phyloP scores from a whole-genome alignment of 2,888 invertebrate species.

The Leptinotarsa haldemani region DNA sequence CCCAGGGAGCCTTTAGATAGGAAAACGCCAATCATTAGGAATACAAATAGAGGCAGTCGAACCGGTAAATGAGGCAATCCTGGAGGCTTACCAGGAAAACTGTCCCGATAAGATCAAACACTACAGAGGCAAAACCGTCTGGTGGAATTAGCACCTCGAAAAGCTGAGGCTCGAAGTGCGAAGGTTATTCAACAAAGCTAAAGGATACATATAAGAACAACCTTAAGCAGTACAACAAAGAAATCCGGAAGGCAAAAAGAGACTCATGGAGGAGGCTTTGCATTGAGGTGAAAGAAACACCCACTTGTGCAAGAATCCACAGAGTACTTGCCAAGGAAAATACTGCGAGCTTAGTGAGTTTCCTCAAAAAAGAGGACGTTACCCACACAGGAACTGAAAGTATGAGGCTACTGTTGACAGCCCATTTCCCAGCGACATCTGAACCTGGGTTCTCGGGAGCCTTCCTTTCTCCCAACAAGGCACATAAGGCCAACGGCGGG shows the following conservation, averaged over 20 bases:
- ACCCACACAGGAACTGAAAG: background rate
- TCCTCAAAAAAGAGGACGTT: background rate
- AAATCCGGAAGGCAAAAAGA: conserved; percentile 24
- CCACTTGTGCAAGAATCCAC: background rate
- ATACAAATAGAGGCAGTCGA: background rate
- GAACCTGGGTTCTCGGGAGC: too few relatives aligned
- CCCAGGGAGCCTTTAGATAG: conserved; percentile 1
- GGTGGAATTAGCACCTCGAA: conserved; percentile 21
- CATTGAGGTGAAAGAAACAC: background rate
- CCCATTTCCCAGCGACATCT: too few relatives aligned
- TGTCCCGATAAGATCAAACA: background rate
- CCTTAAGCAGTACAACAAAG: conserved; percentile 24
- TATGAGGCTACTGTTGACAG: too few relatives aligned
- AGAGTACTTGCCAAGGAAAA: background rate
- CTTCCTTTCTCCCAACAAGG: too few relatives aligned
- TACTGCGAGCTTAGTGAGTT: background rate
- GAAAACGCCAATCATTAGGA: background rate
- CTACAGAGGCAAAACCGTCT: background rate
- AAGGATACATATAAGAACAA: conserved; percentile 1
- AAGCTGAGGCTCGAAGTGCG: conserved; percentile 15
- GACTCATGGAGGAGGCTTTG: conserved; percentile 9
- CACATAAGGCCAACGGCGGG: too few relatives aligned
- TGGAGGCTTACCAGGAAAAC: conserved; percentile 11
- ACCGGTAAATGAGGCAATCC: background rate
- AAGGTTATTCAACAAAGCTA: conserved; percentile 28